These are phyloP conservation scores for Grallaria varia DNA, from an alignment of 2,113 vertebrate genomes.

Conservation along the genomic window DNA sequence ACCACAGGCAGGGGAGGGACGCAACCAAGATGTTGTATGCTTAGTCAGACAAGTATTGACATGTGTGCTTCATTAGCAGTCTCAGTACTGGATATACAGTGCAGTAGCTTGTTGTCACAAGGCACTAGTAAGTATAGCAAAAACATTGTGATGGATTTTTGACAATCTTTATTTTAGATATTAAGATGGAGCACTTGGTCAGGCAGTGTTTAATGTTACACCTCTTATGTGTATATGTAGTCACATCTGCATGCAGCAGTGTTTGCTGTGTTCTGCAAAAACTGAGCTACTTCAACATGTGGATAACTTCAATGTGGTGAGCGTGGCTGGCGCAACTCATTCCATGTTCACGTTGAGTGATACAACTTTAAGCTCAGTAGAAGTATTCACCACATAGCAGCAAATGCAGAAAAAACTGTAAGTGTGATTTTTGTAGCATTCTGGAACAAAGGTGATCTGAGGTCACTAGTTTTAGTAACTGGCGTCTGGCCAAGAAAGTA, in stretches of 20 bases:
- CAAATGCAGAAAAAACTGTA: neutral
- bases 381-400: neutral
- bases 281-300: neutral
- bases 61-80: neutral
- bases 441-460: neutral
- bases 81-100: neutral
- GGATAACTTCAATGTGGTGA: neutral
- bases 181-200: neutral
- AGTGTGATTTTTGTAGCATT: neutral
- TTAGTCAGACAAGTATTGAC: constrained; percentile 57
- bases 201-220: neutral
- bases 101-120: neutral
- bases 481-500: neutral
- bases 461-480: neutral
- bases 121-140: neutral
- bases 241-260: neutral
- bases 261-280: neutral
- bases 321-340: neutral
- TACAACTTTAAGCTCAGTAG: neutral
- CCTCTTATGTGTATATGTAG: fast-evolving
- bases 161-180: neutral
- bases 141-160: neutral
- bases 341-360: neutral
- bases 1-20: constrained; percentile 21
- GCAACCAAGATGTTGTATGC: constrained; percentile 4